These are phyloP conservation scores for Ectemnius continuus DNA, from an alignment of 2,888 invertebrate species.

Conservation along the genomic window DNA sequence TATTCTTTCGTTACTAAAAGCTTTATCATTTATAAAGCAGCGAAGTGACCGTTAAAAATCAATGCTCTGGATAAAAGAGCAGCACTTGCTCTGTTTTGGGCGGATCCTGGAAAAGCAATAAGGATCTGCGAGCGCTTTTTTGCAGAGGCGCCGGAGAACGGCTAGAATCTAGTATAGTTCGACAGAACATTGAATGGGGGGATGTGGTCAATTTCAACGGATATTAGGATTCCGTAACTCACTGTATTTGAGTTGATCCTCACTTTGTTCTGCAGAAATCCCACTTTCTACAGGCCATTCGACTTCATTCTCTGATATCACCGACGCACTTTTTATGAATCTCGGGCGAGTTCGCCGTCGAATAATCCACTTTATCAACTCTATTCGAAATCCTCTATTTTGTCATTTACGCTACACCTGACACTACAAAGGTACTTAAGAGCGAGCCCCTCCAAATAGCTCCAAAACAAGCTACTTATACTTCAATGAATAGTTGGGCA, in stretches of 20 bases:
- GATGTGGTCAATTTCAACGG: neutral
- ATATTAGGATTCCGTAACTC: constrained; percentile 2
- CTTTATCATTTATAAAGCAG: too few relatives aligned
- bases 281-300: neutral
- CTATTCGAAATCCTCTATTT: too few relatives aligned
- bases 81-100: neutral
- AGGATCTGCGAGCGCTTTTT: neutral
- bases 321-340: too few relatives aligned
- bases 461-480: too few relatives aligned
- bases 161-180: neutral
- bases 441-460: too few relatives aligned
- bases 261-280: constrained; percentile 1
- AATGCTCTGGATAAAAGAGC: neutral
- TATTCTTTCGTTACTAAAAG: too few relatives aligned
- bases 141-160: neutral
- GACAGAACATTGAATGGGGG: too few relatives aligned
- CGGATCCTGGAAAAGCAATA: neutral
- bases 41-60: neutral
- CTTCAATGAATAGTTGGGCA: too few relatives aligned
- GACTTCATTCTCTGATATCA: neutral
- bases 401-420: too few relatives aligned
- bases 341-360: neutral
- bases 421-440: too few relatives aligned
- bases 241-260: neutral
- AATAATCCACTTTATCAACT: neutral